Base-by-base conservation (phyloP, 2,797 vertebrate genomes). In the Fistularia commersonii region DNA sequence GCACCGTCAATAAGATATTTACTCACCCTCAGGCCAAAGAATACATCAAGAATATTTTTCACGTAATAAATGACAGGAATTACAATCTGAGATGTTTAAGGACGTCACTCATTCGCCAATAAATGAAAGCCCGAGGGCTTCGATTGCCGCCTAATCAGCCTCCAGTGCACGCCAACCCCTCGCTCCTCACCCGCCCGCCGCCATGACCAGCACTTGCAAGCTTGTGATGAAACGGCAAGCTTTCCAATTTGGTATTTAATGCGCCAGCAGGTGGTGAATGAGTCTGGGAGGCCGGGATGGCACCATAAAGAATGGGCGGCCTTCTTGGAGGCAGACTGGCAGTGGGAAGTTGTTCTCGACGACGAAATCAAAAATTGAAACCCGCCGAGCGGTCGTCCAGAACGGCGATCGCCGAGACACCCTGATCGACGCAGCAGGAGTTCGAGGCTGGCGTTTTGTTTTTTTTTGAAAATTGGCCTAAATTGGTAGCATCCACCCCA, bases 191-290 rank as follows among this genome's bases (percentile, higher is more conserved):
- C 13, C 9, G 39, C 39, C 11, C 3, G 39, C n/a, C 12, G 8
- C 13, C 13, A 8, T 8, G 11, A 8, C 42, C 67, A 71, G 62
- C 45, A 66, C 49, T 71, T 36, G 33, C 47, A 60, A 52, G 59
- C 52, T 63, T 75, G 48, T 71, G 74, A 80, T 72, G 66, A 80
- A 79, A 84, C 81, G 79, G 74, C 74, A 78, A 67, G 72, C 66
- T 64, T 64, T 64, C 66, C 79, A 81, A 88, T 84, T 83, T 82
- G 81, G 76, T 74, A 81, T 75, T 72, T 78, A 81, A 76, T 71
- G 66, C 52, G 49, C 57, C 80, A 71, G 81, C 80, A 76, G 82
- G 82, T 76, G 80, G 81, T 49, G 81, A 84, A 85, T 79, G 67
- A 81, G 60, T 76, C 74, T 69, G 61, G 72, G 66, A 76, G 69